Evolutionary conservation across 2,113 vertebrate species (phyloP).

Genomic region (Tylochromis polylepis): DNA sequence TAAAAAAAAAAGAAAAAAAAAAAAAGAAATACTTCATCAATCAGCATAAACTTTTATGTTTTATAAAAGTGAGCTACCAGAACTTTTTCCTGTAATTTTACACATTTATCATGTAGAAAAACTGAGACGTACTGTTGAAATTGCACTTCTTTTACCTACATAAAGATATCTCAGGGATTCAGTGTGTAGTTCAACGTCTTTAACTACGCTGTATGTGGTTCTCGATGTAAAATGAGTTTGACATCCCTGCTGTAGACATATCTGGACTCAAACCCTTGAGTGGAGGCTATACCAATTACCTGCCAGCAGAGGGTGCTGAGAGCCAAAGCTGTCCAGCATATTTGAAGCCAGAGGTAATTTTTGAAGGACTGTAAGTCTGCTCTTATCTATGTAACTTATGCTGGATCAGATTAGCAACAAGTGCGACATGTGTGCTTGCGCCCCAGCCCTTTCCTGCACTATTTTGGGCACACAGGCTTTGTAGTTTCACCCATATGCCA

Average conservation of each 20-base stretch:
- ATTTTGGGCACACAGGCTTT: conserved; percentile 56
- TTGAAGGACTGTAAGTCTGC: background rate
- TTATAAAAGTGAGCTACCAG: background rate
- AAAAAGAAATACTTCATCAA: background rate
- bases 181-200: background rate
- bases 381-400: background rate
- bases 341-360: background rate
- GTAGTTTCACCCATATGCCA: conserved; percentile 56
- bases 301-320: conserved; percentile 49
- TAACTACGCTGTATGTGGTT: background rate
- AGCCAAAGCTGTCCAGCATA: background rate
- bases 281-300: background rate
- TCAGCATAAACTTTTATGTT: background rate
- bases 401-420: conserved; percentile 21
- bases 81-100: background rate
- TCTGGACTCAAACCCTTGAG: background rate
- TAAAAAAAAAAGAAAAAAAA: background rate
- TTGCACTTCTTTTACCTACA: background rate
- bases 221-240: background rate
- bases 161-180: background rate
- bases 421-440: conserved; percentile 15
- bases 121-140: background rate
- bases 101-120: background rate
- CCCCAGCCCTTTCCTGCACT: conserved; percentile 20
- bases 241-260: background rate